Evolutionary conservation across 2,113 vertebrate species (phyloP).

Genomic region (Toxotes chatareus): DNA sequence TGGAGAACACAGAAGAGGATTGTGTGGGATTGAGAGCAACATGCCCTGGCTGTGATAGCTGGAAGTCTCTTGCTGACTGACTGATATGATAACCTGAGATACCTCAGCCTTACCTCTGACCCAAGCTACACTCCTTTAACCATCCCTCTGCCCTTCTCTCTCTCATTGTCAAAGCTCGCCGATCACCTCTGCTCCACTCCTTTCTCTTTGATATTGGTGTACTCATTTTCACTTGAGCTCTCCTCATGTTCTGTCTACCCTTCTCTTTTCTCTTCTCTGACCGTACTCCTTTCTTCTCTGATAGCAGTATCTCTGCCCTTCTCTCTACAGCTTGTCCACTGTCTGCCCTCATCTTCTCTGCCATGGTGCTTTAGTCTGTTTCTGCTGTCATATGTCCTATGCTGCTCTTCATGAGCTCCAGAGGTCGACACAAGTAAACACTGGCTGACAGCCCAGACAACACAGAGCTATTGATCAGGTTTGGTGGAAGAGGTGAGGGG

Average conservation of each 20-base stretch:
- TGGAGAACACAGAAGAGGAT: slow-evolving; percentile 77
- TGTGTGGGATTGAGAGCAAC: slow-evolving; percentile 75
- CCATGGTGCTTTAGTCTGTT: slow-evolving; percentile 44
- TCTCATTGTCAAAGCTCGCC: slow-evolving; percentile 49
- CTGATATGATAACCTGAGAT: slow-evolving; percentile 71
- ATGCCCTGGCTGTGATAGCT: slow-evolving; percentile 71
- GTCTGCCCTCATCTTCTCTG: slow-evolving; percentile 52
- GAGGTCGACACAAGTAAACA: slow-evolving; percentile 75
- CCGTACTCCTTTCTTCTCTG: slow-evolving; percentile 50
- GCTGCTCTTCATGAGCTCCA: slow-evolving; percentile 56
- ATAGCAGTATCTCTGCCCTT: slow-evolving; percentile 55
- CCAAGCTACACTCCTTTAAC: slow-evolving; percentile 58
- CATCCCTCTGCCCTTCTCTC: slow-evolving; percentile 39
- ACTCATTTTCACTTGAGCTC: slow-evolving; percentile 35
- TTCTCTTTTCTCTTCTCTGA: slow-evolving; percentile 44
- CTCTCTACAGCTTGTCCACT: slow-evolving; percentile 51
- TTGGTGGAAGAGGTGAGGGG: slow-evolving; percentile 61
- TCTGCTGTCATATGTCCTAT: slow-evolving; percentile 60
- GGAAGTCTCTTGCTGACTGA: slow-evolving; percentile 65
- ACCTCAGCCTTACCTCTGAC: slow-evolving; percentile 64
- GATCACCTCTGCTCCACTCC: slow-evolving; percentile 51
- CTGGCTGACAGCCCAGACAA: slow-evolving; percentile 62
- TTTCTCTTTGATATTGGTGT: slow-evolving; percentile 57
- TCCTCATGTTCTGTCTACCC: slow-evolving; percentile 43
- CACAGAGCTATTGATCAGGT: slow-evolving; percentile 72